phyloP scores from a whole-genome alignment of 1,140 invertebrate species.

The Propsilocerus akamusi region DNA sequence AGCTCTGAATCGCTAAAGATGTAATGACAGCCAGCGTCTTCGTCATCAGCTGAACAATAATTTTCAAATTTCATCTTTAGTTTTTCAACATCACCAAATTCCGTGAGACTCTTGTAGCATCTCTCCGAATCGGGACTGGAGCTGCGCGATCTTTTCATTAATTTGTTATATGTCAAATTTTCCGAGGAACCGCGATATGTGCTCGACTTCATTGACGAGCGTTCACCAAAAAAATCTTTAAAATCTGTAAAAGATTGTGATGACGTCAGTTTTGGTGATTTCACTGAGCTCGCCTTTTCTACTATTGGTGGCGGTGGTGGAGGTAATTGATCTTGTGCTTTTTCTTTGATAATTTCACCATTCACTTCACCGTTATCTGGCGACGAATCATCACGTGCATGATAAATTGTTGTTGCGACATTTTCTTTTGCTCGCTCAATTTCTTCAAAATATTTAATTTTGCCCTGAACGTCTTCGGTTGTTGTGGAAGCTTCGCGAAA shows the following conservation, averaged over 20 bases:
- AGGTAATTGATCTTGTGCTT: constrained; percentile 9
- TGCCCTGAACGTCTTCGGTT: constrained; percentile 41
- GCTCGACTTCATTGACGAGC: constrained; percentile 17
- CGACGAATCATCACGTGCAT: constrained; percentile 30
- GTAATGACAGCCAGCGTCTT: background rate
- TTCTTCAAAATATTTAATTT: constrained; percentile 63
- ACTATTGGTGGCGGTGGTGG: constrained; percentile 12
- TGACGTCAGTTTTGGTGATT: constrained; percentile 20
- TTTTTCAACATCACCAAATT: constrained; percentile 52
- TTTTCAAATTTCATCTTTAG: constrained; percentile 56
- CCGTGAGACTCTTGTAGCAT: constrained; percentile 45
- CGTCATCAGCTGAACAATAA: constrained; percentile 19
- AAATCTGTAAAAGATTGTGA: constrained; percentile 54
- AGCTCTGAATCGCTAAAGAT: constrained; percentile 51
- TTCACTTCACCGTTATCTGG: constrained; percentile 24
- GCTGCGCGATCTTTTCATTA: constrained; percentile 2
- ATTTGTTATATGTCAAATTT: constrained; percentile 1
- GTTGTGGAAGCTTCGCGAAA: constrained; percentile 20
- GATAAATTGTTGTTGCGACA: constrained; percentile 29
- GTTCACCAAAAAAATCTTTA: constrained; percentile 60
- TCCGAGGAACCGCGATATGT: background rate
- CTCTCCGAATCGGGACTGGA: constrained; percentile 35
- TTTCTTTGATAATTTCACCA: constrained; percentile 20
- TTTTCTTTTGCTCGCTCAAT: constrained; percentile 24
- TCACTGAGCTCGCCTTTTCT: background rate